Evolutionary conservation across 1,140 invertebrate genomes (phyloP), one percentile per base, ranked within the genome.

Genomic region (Tetramorium simillimum): DNA sequence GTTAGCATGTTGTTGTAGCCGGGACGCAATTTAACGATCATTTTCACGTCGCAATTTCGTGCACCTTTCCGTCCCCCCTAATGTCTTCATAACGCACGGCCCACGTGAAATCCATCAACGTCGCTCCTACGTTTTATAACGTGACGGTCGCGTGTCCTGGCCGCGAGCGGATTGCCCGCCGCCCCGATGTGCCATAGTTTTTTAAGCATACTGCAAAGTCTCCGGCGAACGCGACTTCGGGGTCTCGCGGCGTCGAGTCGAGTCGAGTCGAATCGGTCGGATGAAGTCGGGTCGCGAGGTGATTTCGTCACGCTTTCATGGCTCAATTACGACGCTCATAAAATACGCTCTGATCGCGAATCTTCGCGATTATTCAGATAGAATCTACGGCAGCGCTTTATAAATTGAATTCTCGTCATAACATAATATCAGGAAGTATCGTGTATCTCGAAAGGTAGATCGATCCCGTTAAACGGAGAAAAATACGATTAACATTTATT

Each of bases 21-120:
- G 60, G 63, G 75, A 63, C 81, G 80, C 86, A 81, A 81, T 72
- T 90, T 85, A 86, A 88, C 77, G 65, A 77, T 80, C 65, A 82
- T 90, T 87, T 81, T 82, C 88, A 72, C 85, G 58, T 65, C 53
- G 85, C 70, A 81, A 90, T 85, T 90, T 82, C 75, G 62, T 89
- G 87, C 82, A 86, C 82, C 82, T 86, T 88, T 70, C 37, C 28
- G 49, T 40, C 62, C 28, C 62, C 40, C 76, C 63, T 86, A 86
- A 88, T 80, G 86, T 88, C 86, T 89, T 88, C 69, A 86, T 88
- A 77, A 86, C 49, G 37, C 70, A 70, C 63, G 40, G 37, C 7
- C 80, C 73, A 28, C 73, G 37, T 69, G 70, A 72, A 82, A 82
- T 80, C 51, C 77, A 58, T 81, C 58, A 82, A 69, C 58, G 85